These are phyloP conservation scores for Platycheirus rosarum DNA, from an alignment of 2,888 invertebrate genomes.

Conservation along the genomic window DNA sequence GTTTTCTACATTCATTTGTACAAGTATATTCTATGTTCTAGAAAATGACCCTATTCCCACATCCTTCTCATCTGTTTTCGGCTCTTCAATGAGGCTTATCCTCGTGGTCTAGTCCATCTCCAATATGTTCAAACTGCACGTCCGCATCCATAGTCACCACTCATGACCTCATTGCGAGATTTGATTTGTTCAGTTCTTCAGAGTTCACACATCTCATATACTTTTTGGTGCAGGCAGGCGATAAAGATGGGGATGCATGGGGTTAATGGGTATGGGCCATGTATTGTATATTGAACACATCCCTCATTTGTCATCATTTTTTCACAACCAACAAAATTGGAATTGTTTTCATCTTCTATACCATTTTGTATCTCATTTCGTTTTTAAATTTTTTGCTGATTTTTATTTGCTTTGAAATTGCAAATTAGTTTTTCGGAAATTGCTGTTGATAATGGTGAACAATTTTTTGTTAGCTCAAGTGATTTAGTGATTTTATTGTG, in stretches of 20 bases:
- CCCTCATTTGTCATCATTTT: slow-evolving; percentile 35
- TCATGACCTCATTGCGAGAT: slow-evolving; percentile 64
- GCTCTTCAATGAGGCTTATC: slow-evolving; percentile 10
- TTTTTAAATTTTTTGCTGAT: slow-evolving; percentile 9
- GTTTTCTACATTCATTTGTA: slow-evolving; percentile 6
- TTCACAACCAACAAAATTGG: slow-evolving; percentile 52
- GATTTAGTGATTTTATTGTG: slow-evolving; percentile 62
- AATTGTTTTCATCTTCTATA: slow-evolving; percentile 43
- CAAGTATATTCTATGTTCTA: slow-evolving; percentile 26
- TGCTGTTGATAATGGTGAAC: slow-evolving; percentile 56
- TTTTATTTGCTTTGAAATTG: slow-evolving; percentile 54
- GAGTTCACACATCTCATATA: slow-evolving; percentile 10
- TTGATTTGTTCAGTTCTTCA: slow-evolving; percentile 55
- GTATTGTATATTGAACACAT: neutral
- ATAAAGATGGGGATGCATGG: slow-evolving; percentile 29
- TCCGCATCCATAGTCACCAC: no score
- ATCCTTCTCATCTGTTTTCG: neutral
- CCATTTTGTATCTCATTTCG: slow-evolving; percentile 10
- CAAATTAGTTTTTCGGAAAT: slow-evolving; percentile 67
- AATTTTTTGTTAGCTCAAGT: slow-evolving; percentile 38
- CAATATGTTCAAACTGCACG: slow-evolving; percentile 63
- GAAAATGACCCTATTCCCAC: slow-evolving; percentile 53
- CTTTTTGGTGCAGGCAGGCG: slow-evolving; percentile 8
- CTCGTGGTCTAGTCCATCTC: slow-evolving; percentile 19
- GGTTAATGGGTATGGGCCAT: slow-evolving; percentile 11